Evolutionary conservation across 2,113 vertebrate genomes (phyloP).

Genomic region (Seriola dumerili): DNA sequence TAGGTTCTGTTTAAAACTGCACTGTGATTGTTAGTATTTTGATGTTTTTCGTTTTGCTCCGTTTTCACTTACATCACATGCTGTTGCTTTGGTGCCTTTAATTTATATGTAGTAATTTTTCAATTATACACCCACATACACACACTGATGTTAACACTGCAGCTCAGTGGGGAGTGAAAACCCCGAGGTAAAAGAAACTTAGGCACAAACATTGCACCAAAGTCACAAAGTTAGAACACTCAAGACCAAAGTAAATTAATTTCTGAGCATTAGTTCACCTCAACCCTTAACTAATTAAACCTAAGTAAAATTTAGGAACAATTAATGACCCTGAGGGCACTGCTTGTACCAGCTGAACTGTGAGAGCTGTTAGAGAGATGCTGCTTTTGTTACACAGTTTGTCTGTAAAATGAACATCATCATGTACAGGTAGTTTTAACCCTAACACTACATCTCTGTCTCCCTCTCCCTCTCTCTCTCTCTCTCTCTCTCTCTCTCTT

Average conservation of each 20-base stretch:
- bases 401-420: not conserved
- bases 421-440: constrained; percentile 19
- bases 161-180: constrained; percentile 57
- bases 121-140: constrained; percentile 73
- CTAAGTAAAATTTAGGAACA: not conserved
- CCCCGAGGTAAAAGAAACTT: constrained; percentile 52
- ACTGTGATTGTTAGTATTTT: not conserved
- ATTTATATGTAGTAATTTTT: constrained; percentile 66
- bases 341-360: not conserved
- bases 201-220: constrained; percentile 27
- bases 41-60: no score
- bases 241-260: not conserved
- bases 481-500: constrained; percentile 6
- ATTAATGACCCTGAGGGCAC: not conserved
- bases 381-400: not conserved
- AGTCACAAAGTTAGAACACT: constrained; percentile 50
- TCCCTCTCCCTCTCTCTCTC: not conserved
- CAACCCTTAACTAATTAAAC: not conserved
- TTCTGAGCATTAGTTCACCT: not conserved
- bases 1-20: not conserved
- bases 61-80: not conserved
- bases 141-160: constrained; percentile 57
- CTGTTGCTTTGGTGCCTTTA: constrained; percentile 34
- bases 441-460: not conserved
- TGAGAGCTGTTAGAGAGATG: not conserved